Evolutionary conservation across 2,113 vertebrate genomes (phyloP), one percentile per base, ranked within the genome.

Genomic region (Podarcis raffonei): DNA sequence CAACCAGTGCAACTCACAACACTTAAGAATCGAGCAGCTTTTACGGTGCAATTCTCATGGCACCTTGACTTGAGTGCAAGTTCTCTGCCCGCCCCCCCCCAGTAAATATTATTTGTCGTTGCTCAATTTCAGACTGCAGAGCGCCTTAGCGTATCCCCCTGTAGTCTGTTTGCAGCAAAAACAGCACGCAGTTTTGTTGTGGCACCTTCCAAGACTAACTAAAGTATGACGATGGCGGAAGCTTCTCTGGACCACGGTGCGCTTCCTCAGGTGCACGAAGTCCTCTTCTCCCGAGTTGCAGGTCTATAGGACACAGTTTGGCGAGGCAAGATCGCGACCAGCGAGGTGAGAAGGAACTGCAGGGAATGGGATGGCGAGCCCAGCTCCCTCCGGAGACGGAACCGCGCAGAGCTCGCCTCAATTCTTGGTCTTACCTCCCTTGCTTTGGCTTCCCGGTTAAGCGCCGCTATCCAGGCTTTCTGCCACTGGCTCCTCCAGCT

Each of bases 401-500:
- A 25, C 12, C 27, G 1, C 57, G 2, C 57, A 35, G 20, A 53
- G 25, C 9, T 53, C 11, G 9, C 48, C 48, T 53, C 22, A 11
- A 9, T 62, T 3, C 35, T 37, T 25, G 5, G 57, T 53, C 48
- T 97, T 92, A 99, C 98, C 97, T 94, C 96, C 89, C 91, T 92
- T 86, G 93, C 95, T 39, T 80, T 92, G 13, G 98, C 97, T 91
- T 98, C 96, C 0, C 94, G 92, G 87, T 97, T 98, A 75, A 99
- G 94, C 78, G 98, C 97, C 35, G 92, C 92, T 95, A 98, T 95
- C 99, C 98, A 99, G 35, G 98, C 98, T 89, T 93, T 95, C 91
- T 96, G 97, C 98, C 99, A 99, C 91, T 97, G 97, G 86, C 93
- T 95, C 87, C 93, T 96, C 98, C 98, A 99, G 97, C 98, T 98